Percentiles rank a stretch among this genome's conserved stretches.
Evolutionary conservation across 2,888 invertebrate genomes (phyloP).

Genomic region (Prosopocoilus inquinatus): DNA sequence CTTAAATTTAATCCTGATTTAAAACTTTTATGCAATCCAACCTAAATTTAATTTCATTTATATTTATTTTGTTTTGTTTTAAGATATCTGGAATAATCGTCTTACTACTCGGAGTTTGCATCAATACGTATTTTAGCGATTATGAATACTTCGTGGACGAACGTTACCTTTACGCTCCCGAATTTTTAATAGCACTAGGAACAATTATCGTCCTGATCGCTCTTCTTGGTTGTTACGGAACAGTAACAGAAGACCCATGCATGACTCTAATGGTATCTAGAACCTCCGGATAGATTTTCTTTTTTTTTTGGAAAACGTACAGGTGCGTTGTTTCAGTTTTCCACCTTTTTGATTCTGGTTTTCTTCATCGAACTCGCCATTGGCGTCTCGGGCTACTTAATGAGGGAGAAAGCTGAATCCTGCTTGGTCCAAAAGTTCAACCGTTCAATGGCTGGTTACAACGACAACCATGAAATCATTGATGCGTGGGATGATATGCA

Average conservation of each 20-base stretch:
- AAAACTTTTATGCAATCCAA: not conserved
- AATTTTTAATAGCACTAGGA: slow-evolving; percentile 82
- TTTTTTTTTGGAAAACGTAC: not conserved
- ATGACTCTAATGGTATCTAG: slow-evolving; percentile 84
- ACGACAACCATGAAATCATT: slow-evolving; percentile 52
- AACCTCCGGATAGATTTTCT: not conserved
- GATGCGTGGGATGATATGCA: slow-evolving; percentile 80
- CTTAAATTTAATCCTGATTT: too few species aligned
- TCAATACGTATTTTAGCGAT: slow-evolving; percentile 68
- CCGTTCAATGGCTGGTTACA: slow-evolving; percentile 64
- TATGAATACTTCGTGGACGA: slow-evolving; percentile 78
- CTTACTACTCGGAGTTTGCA: slow-evolving; percentile 77
- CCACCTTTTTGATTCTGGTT: slow-evolving; percentile 71
- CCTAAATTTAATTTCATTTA: not conserved
- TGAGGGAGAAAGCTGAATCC: slow-evolving; percentile 64
- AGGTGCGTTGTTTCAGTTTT: slow-evolving; percentile 58
- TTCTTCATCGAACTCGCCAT: slow-evolving; percentile 80
- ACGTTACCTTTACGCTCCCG: slow-evolving; percentile 79
- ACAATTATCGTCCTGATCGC: slow-evolving; percentile 84
- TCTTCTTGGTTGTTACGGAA: slow-evolving; percentile 95
- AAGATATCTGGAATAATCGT: slow-evolving; percentile 85
- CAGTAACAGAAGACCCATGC: slow-evolving; percentile 89
- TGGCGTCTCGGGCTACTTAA: slow-evolving; percentile 76
- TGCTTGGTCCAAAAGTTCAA: slow-evolving; percentile 67
- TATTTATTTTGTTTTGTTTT: slow-evolving; percentile 41